Evolutionary conservation across 1,140 invertebrate species (phyloP), one percentile per base, ranked within the genome.

Genomic region (Drosophila kepulauana): DNA sequence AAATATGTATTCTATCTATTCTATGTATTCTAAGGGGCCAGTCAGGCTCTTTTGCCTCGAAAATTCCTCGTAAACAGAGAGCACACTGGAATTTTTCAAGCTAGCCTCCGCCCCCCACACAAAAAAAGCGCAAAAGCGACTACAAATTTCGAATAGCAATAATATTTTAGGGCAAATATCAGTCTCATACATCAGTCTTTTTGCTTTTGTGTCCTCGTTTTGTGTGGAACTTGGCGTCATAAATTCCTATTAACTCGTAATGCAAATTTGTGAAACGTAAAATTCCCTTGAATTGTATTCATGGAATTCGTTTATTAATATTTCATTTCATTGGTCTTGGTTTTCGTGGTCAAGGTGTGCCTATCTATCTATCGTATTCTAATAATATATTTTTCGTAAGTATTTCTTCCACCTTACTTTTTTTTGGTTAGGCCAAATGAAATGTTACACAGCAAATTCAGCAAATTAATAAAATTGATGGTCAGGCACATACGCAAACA

Each of bases 221-320:
- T 59, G 13, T 76, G 6, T 35, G 49, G 28, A 35, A 54, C 51
- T 52, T 25, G 64, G 81, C 77, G 68, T 74, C 81, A 85, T 89
- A 89, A 89, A 89, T 89, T 89, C 85, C 67, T 89, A 89, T 89
- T 89, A 89, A 89, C 89, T 85, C 87, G 71, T 89, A 89, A 89
- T 85, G 84, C 65, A 89, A 89, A 81, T 84, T 88, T 78, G 78
- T 79, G 80, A 71, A 82, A 67, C 63, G 77, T 49, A 48, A 64
- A 80, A 78, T 58, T 63, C 67, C 16, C 46, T 43, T 48, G 67
- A 70, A 41, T 59, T 62, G 70, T 77, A 79, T 68, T 63, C 58
- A 35, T 56, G 65, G 75, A 89, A 89, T 89, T 89, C 45, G 54
- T 80, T 89, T 81, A 89, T 89, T 85, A 89, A 89, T 89, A 89